Evolutionary conservation across 2,113 vertebrate genomes (phyloP).

Genomic region (Lampris incognitus): DNA sequence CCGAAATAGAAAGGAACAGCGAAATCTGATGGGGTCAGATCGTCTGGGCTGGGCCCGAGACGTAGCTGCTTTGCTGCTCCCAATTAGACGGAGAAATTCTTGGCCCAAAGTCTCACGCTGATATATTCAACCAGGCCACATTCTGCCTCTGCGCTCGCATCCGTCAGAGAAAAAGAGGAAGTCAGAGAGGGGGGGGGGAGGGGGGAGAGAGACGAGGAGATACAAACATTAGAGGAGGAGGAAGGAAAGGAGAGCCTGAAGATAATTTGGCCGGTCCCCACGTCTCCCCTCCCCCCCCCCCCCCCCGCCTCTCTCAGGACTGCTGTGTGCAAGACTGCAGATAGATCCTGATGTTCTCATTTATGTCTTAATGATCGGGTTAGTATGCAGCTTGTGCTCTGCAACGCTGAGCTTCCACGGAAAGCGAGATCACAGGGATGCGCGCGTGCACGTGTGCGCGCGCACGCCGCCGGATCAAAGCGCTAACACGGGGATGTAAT

Average conservation of each 20-base stretch:
- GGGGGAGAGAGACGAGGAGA: conserved; percentile 46
- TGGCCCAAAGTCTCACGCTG: conserved; percentile 48
- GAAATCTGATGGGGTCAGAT: conserved; percentile 63
- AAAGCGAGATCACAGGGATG: conserved; percentile 63
- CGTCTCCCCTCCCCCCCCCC: conserved; percentile 13
- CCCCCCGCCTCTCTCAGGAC: conserved; percentile 59
- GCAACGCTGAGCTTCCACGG: conserved; percentile 67
- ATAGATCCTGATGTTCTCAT: conserved; percentile 80
- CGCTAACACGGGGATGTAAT: conserved; percentile 33
- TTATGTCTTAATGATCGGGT: conserved; percentile 81
- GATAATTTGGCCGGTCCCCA: conserved; percentile 73
- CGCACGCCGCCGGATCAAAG: conserved; percentile 17
- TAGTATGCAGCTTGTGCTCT: conserved; percentile 77
- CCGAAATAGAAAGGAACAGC: conserved; percentile 61
- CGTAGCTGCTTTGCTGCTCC: conserved; percentile 51
- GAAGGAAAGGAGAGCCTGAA: conserved; percentile 63
- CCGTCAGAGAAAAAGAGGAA: conserved; percentile 56
- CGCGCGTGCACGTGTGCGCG: conserved; percentile 22
- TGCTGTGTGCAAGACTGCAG: conserved; percentile 70
- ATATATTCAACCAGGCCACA: conserved; percentile 70
- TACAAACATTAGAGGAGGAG: conserved; percentile 65
- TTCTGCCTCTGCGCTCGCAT: conserved; percentile 47
- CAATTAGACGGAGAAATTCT: conserved; percentile 69
- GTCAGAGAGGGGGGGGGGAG: conserved; percentile 19
- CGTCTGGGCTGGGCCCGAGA: conserved; percentile 62